Evolutionary conservation across 2,888 invertebrate genomes (phyloP).

Genomic region (Drosophila engyochracea): DNA sequence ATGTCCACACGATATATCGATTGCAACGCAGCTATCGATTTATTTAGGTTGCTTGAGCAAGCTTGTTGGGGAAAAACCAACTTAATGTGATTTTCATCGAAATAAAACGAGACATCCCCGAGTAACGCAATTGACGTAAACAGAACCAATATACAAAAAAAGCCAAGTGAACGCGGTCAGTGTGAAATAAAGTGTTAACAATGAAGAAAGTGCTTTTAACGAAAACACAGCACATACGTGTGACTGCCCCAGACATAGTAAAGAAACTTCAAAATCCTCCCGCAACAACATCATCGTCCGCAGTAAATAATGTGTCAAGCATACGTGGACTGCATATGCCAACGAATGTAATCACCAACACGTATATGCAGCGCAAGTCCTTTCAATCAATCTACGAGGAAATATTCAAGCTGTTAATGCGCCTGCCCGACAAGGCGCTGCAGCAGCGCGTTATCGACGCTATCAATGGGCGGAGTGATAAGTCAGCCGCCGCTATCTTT

Average conservation of each 20-base stretch:
- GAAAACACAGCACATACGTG: constrained; percentile 51
- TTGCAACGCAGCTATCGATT: constrained; percentile 11
- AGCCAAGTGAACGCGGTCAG: not conserved
- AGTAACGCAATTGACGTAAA: not conserved
- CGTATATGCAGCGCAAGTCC: constrained; percentile 72
- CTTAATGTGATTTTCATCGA: constrained; percentile 33
- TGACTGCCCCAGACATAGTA: constrained; percentile 32
- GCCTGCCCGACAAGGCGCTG: constrained; percentile 80
- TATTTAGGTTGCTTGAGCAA: constrained; percentile 17
- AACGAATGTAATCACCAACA: constrained; percentile 43
- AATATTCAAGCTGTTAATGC: constrained; percentile 79
- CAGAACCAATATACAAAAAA: not conserved
- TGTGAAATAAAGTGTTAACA: constrained; percentile 1
- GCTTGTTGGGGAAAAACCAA: constrained; percentile 71
- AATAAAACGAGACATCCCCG: constrained; percentile 39
- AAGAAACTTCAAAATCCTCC: constrained; percentile 27
- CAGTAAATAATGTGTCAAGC: constrained; percentile 17
- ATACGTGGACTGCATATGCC: constrained; percentile 33
- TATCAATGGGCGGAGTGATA: constrained; percentile 77
- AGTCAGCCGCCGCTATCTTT: constrained; percentile 43
- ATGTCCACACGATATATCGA: constrained; percentile 1
- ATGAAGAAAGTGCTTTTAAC: constrained; percentile 74
- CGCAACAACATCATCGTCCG: not conserved
- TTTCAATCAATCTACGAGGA: constrained; percentile 72
- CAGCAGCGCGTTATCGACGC: constrained; percentile 81